Evolutionary conservation across 2,888 invertebrate species (phyloP), one percentile per base, ranked within the genome.

Genomic region (Drosophila buzzatii): DNA sequence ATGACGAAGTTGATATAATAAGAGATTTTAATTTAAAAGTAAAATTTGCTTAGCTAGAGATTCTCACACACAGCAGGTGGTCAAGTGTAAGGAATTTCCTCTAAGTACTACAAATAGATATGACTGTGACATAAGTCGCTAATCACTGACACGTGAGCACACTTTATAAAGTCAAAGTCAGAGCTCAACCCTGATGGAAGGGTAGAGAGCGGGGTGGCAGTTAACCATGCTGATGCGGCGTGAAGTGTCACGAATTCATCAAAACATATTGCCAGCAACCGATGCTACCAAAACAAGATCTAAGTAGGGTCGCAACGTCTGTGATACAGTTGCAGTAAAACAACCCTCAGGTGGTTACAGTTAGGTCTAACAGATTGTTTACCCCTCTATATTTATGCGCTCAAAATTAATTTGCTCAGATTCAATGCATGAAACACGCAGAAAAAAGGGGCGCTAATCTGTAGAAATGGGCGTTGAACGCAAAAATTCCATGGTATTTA

Each of bases 231-330:
- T 89, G 89, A 92, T 89, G 62, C 82, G 70, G 88, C 92, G 82
- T 91, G 90, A 91, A 91, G 92, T 92, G 92, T 92, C 89, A 83
- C 91, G 79, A 92, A 92, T 89, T 85, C 86, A 76, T 84, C 85
- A 91, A 87, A 91, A 85, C 82, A 89, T 81, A 90, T 81, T 82
- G 78, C 73, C 71, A 39, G 70, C 39, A 42, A 60, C 74, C 72
- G 65, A 71, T 55, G 65, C 53, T 67, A 72, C 55, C 70, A 74
- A 77, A 87, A 87, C 81, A 84, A 73, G 68, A 73, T 82, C 66
- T 69, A 18, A 47, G 51, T 44, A 23, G 44, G 44, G 44, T 39
- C 77, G 61, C 59, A 35, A 8, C 14, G 18, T 33, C 6, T 18
- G 6, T 33, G 49, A 33, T 33, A 18, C 49, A 33, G 49, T 33